Evolutionary conservation across 2,888 invertebrate species (phyloP), one percentile per base, ranked within the genome.

Genomic region (Poecilus cupreus): DNA sequence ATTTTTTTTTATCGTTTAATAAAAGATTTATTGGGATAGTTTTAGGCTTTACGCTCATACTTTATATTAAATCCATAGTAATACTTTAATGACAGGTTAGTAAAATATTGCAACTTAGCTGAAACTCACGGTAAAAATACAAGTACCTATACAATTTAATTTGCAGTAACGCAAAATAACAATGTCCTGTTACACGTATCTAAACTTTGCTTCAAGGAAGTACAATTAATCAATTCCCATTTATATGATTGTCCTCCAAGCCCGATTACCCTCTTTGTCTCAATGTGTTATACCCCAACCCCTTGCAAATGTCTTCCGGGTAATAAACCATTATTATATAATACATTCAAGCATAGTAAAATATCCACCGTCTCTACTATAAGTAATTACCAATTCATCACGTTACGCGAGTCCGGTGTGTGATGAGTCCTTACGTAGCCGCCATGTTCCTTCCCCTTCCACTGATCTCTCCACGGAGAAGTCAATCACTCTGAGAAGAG

Each of bases 301-400:
- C 64, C 32, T 32, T 22, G 10, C 32, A 32, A 2, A n/a, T 2
- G 6, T 68, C 64, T 68, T 68, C 64, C 64, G 32, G 64, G 64
- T 68, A 11, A 32, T 32, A 68, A n/a, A 68, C 8, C 32, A 24
- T 68, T 57, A 68, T 68, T 68, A 68, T 18, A 68, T 68, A 68
- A 68, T 32, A 24, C 22, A 60, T 11, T 26, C 2, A 13, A 22
- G 60, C 43, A 11, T 68, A 68, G 64, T 68, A 68, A 68, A 68
- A 68, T 51, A 16, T 51, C 20, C 16, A 18, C 8, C 32, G 32
- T 43, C n/a, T 43, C n/a, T 26, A 60, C 60, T 26, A 54, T 22
- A 60, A 68, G 51, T 37, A 43, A 49, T 79, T 79, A 79, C 68
- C 68, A 79, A 79, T 79, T 79, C 79, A 68, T 18, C 24, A 46